Conservation (phyloP, 2,113 vertebrate species). For the Noturus placidus region DNA sequence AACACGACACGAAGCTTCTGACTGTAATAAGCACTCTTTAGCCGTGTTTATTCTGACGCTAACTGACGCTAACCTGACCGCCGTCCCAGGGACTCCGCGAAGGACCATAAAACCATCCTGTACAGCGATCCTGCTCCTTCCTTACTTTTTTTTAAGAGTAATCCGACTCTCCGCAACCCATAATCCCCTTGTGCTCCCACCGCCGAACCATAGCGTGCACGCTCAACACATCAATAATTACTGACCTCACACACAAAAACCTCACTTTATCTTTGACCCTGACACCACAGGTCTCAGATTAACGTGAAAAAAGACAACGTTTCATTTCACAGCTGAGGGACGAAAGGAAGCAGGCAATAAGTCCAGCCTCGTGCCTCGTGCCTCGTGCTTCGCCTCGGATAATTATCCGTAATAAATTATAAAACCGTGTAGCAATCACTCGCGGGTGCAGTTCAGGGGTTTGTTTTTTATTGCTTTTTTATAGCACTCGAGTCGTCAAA, state of each 20-base stretch:
- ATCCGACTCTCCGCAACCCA: not conserved
- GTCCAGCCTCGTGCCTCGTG: not conserved
- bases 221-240: constrained; percentile 1
- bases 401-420: not conserved
- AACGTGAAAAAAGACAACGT: not conserved
- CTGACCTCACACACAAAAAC: not conserved
- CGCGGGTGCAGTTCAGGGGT: not conserved
- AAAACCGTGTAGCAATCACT: not conserved
- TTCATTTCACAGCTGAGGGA: not conserved
- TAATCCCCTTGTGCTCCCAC: constrained; percentile 22
- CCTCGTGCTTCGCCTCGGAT: not conserved
- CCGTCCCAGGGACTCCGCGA: not conserved
- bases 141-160: not conserved
- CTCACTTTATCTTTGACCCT: not conserved
- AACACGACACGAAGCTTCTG: not conserved
- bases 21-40: not conserved
- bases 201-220: not conserved
- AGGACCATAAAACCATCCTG: not conserved
- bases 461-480: not conserved
- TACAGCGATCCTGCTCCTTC: too few relatives aligned
- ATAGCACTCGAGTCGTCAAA: not conserved
- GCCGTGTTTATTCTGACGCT: constrained; percentile 9
- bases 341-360: not conserved
- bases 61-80: not conserved
- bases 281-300: not conserved